These are phyloP conservation scores for Patiria miniata DNA, from an alignment of 35 echinoderm and acorn worm genomes.

Conservation along the genomic window DNA sequence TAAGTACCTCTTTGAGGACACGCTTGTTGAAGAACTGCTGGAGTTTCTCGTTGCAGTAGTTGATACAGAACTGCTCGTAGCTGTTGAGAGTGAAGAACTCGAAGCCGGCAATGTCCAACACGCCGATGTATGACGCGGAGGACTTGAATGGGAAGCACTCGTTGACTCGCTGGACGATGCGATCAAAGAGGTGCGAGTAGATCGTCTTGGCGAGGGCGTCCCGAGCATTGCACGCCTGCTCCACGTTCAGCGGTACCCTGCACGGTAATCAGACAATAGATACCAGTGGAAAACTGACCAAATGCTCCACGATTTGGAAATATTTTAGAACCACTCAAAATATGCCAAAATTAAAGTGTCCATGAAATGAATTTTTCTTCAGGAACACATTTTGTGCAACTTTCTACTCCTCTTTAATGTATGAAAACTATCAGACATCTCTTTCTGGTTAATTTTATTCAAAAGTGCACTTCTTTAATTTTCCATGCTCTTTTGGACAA, in stretches of 20 bases:
- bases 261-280: background rate
- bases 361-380: no score
- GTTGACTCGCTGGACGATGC: constrained; percentile 92
- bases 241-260: constrained; percentile 81
- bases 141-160: constrained; percentile 93
- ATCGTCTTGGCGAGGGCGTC: constrained; percentile 92
- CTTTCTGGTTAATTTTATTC: no score
- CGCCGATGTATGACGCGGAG: constrained; percentile 81
- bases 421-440: no score
- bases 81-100: constrained; percentile 97
- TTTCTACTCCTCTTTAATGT: no score
- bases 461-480: no score
- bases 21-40: constrained; percentile 98
- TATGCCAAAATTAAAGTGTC: background rate
- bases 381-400: no score
- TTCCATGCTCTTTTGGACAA: no score
- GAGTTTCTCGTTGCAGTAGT: constrained; percentile 98
- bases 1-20: constrained; percentile 97
- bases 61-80: constrained; percentile 99
- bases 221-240: constrained; percentile 77
- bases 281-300: background rate
- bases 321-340: background rate
- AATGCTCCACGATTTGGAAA: no score
- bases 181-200: constrained; percentile 90
- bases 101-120: constrained; percentile 97